A percentile compares a stretch with the other conserved stretches of the same genome.
Conservation (phyloP, 2,113 vertebrate genomes). For the Rhinolophus ferrumequinum region DNA sequence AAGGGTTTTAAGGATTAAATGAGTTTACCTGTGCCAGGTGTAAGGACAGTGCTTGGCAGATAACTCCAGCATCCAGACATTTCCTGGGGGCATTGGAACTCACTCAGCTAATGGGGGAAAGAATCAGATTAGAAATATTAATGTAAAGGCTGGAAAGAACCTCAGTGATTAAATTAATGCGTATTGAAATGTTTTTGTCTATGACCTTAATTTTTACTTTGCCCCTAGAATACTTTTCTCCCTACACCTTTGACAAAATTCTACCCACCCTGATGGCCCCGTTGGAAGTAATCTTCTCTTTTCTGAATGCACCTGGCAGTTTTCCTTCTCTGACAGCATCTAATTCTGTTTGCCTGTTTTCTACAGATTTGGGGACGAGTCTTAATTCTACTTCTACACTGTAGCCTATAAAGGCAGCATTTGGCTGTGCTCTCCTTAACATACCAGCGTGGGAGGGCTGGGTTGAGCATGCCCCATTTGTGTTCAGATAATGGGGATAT, state of each 20-base stretch:
- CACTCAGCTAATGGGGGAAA: background rate
- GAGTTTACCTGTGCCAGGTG: background rate
- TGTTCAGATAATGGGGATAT: background rate
- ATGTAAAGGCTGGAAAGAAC: background rate
- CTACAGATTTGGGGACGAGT: background rate
- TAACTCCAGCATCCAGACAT: background rate
- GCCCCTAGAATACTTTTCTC: background rate
- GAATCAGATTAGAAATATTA: background rate
- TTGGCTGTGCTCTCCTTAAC: background rate
- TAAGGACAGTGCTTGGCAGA: background rate
- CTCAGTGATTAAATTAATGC: background rate
- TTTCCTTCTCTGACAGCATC: background rate
- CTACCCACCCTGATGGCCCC: background rate
- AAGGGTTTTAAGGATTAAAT: background rate
- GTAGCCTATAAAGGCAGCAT: background rate
- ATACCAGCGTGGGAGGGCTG: background rate
- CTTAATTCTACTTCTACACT: background rate
- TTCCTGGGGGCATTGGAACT: background rate
- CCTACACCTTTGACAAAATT: background rate
- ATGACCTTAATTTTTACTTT: slow-evolving; percentile 37
- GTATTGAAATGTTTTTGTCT: background rate
- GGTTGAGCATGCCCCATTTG: background rate
- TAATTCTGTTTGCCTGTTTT: slow-evolving; percentile 25
- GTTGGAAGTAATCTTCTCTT: background rate
- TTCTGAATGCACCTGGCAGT: background rate